Conservation (phyloP, 2,888 invertebrate genomes). For the Euphydryas editha region DNA sequence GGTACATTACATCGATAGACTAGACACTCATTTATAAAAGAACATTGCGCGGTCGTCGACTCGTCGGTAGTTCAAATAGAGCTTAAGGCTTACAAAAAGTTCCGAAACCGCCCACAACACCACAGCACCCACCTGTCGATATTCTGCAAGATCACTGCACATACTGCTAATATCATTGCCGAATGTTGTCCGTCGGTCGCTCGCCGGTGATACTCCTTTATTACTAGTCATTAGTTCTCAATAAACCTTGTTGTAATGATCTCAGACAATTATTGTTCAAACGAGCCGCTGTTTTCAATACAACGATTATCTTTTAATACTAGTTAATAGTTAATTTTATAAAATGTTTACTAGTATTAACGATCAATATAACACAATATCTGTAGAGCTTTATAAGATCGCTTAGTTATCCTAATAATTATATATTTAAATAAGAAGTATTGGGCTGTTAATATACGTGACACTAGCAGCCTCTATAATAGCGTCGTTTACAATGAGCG, state of each 20-base stretch:
- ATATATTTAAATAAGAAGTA: too few species aligned
- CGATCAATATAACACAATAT: too few species aligned
- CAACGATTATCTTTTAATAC: neutral
- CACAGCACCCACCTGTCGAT: neutral
- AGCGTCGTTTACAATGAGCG: neutral
- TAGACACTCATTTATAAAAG: neutral
- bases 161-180: neutral
- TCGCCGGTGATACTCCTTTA: neutral
- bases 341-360: too few species aligned
- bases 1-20: neutral
- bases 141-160: neutral
- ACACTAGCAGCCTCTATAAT: neutral
- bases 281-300: neutral
- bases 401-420: too few species aligned
- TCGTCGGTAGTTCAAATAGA: neutral
- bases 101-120: too few species aligned
- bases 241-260: neutral
- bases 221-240: neutral
- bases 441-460: too few species aligned
- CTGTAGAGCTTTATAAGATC: too few species aligned
- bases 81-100: slow-evolving; percentile 10
- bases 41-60: slow-evolving; percentile 1
- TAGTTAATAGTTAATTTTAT: too few species aligned
- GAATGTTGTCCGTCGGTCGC: neutral
- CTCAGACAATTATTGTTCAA: neutral